These are phyloP conservation scores for Agriotes lineatus DNA, from an alignment of 2,888 invertebrate species.

Conservation along the genomic window DNA sequence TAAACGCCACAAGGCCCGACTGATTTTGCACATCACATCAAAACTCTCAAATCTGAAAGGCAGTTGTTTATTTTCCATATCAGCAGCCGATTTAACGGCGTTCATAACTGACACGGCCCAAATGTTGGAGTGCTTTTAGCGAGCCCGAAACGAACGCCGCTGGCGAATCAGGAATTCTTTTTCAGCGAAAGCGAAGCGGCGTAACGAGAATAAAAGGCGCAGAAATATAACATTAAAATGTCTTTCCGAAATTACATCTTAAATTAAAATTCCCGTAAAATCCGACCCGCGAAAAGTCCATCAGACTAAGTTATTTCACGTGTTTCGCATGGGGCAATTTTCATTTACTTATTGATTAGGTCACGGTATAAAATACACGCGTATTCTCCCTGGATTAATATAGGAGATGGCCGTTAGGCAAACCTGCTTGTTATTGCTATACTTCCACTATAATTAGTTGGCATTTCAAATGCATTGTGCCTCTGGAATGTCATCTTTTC, in stretches of 20 bases:
- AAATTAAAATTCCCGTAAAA: constrained; percentile 15
- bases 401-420: not conserved
- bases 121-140: not conserved
- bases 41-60: no score
- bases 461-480: not conserved
- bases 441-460: not conserved
- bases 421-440: not conserved
- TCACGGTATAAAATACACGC: not conserved
- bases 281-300: not conserved
- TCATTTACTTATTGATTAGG: constrained; percentile 12
- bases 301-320: not conserved
- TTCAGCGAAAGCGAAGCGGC: not conserved
- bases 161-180: constrained; percentile 9
- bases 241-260: constrained; percentile 11
- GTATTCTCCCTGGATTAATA: not conserved
- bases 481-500: not conserved
- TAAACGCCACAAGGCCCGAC: no score
- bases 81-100: not conserved
- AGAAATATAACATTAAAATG: constrained; percentile 8
- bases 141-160: not conserved
- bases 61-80: no score
- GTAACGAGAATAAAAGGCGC: not conserved
- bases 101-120: not conserved
- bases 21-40: no score
- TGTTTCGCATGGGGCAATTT: not conserved